These are phyloP conservation scores for Turnix velox DNA, from an alignment of 2,113 vertebrate species.

Conservation along the genomic window DNA sequence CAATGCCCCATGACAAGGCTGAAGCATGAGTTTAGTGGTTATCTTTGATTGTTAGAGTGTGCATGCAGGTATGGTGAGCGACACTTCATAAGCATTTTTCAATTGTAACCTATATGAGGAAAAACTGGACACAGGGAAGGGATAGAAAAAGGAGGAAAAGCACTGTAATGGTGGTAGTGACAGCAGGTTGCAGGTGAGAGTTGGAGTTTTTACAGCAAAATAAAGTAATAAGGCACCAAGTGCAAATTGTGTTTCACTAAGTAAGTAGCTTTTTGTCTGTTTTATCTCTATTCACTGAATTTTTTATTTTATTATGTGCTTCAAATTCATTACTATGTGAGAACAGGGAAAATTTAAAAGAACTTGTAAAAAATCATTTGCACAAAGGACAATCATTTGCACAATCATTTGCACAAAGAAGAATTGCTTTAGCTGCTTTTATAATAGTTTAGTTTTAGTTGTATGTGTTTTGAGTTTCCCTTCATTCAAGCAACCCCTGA, in stretches of 20 bases:
- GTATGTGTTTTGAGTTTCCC: neutral
- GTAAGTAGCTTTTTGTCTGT: neutral
- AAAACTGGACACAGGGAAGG: neutral
- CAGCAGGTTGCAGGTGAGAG: neutral
- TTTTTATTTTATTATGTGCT: neutral
- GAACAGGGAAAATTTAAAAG: neutral
- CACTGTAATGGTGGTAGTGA: neutral
- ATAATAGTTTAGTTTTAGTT: neutral
- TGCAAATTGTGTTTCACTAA: neutral
- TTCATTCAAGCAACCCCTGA: neutral
- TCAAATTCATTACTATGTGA: neutral
- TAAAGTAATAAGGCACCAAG: neutral
- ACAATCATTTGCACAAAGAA: neutral
- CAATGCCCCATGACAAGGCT: accelerated
- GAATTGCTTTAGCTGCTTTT: neutral
- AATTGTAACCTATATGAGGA: neutral
- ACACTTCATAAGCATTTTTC: accelerated
- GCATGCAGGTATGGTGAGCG: neutral
- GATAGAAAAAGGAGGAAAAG: neutral
- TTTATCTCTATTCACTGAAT: neutral
- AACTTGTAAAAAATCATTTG: neutral
- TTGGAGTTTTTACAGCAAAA: neutral
- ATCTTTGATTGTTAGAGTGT: neutral
- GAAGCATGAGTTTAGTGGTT: neutral
- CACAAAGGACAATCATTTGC: neutral